These are phyloP conservation scores for Temnopleurus reevesii DNA, from an alignment of 53 echinoderm and acorn worm species.

Conservation along the genomic window DNA sequence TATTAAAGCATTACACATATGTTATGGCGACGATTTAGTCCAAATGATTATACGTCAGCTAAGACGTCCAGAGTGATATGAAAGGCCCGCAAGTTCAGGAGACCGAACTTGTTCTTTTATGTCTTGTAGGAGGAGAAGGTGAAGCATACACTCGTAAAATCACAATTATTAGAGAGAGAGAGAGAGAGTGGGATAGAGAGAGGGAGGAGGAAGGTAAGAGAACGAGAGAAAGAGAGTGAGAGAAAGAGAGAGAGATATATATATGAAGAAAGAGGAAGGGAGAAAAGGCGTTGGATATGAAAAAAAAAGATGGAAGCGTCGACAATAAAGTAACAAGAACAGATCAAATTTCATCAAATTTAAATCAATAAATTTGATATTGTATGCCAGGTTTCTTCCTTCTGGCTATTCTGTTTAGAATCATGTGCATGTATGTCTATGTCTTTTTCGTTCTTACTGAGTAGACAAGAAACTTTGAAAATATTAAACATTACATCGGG, in stretches of 20 bases:
- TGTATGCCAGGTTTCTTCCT: neutral
- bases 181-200: neutral
- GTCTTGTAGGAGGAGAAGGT: no score
- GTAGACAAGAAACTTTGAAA: neutral
- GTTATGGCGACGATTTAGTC: no score
- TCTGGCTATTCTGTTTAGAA: neutral
- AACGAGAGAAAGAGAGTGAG: neutral
- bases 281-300: neutral
- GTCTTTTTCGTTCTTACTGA: neutral
- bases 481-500: no score
- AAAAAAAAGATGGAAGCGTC: neutral
- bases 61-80: no score
- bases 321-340: neutral
- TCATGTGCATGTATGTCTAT: no score
- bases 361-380: conserved; percentile 30
- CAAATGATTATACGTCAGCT: no score
- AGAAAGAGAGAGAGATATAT: neutral
- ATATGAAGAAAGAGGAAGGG: neutral
- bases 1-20: no score
- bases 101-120: no score
- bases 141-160: no score
- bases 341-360: conserved; percentile 15
- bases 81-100: no score
- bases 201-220: neutral
- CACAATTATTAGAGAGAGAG: neutral